These are phyloP conservation scores for Coregonus sp. DNA, from an alignment of 2,797 vertebrate genomes.

Conservation along the genomic window DNA sequence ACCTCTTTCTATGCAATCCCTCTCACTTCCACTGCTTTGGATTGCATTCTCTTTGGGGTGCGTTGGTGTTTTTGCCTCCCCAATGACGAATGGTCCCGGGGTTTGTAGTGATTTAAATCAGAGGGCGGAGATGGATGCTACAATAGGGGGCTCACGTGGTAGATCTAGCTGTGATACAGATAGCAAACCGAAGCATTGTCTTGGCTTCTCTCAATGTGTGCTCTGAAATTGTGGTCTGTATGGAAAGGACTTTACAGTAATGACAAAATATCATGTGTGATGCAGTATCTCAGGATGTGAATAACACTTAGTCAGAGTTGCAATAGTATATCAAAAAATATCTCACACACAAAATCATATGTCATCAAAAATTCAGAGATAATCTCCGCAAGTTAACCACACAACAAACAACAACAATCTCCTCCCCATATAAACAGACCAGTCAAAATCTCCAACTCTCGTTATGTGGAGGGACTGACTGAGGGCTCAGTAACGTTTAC, in stretches of 20 bases:
- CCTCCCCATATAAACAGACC: constrained; percentile 62
- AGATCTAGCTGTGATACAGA: constrained; percentile 31
- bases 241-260: background rate
- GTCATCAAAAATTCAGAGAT: constrained; percentile 1
- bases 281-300: background rate
- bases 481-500: constrained; percentile 61
- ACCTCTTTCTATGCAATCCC: constrained; percentile 37
- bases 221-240: constrained; percentile 20
- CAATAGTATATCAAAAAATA: background rate
- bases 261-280: background rate
- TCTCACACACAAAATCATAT: background rate
- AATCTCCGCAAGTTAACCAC: constrained; percentile 34
- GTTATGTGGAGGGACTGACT: constrained; percentile 62
- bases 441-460: constrained; percentile 68
- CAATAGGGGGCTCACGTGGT: constrained; percentile 59
- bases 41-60: constrained; percentile 38
- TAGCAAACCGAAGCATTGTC: constrained; percentile 27
- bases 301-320: background rate
- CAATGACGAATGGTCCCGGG: constrained; percentile 65
- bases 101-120: constrained; percentile 64
- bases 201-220: background rate
- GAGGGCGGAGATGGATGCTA: constrained; percentile 62
- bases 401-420: constrained; percentile 63
- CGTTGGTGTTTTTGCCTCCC: constrained; percentile 38
- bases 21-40: background rate